phyloP scores from a whole-genome alignment of 2,888 invertebrate species.

The Lycaena phlaeas region DNA sequence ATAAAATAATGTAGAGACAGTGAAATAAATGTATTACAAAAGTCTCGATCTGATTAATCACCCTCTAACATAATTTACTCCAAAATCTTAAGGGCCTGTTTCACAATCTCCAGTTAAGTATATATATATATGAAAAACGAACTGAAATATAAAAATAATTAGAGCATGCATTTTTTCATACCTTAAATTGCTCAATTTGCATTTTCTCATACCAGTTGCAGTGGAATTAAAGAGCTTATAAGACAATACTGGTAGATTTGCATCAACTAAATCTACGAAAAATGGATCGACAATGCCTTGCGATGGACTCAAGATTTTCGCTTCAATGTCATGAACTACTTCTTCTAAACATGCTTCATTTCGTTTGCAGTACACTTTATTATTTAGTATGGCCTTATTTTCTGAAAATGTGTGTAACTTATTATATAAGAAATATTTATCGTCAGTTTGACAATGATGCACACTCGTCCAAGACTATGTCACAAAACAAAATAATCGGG shows the following conservation, averaged over 20 bases:
- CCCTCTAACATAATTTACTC: no score
- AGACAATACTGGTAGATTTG: background rate
- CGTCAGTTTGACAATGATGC: no score
- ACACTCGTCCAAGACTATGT: no score
- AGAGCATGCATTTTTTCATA: background rate
- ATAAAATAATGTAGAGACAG: no score
- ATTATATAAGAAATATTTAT: no score
- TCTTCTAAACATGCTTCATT: background rate
- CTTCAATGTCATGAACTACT: background rate
- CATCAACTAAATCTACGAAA: conserved; percentile 1
- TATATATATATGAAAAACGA: no score
- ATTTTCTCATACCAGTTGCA: background rate
- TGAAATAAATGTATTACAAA: no score
- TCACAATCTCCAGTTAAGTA: no score
- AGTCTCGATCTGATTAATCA: no score
- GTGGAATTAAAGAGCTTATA: conserved; percentile 3
- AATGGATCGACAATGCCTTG: background rate
- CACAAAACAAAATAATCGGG: no score
- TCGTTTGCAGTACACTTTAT: background rate
- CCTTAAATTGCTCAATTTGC: conserved; percentile 1
- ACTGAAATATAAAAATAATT: background rate
- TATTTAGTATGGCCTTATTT: background rate
- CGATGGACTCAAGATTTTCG: background rate
- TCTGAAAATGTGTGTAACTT: no score
- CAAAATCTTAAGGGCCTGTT: no score